phyloP scores from a whole-genome alignment of 1,140 invertebrate genomes.

The Cydia pomonella region DNA sequence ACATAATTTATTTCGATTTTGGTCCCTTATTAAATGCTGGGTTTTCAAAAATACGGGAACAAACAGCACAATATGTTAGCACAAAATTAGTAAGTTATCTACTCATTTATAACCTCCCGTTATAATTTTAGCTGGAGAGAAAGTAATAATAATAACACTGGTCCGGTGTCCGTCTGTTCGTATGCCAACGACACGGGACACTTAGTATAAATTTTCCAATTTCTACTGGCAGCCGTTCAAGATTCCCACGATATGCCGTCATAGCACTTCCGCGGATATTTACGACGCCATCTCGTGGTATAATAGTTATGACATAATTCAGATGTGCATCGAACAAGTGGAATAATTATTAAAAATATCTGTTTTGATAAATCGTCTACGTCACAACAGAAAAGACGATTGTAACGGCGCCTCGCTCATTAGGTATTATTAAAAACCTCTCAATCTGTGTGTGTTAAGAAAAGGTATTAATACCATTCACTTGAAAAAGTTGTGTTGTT shows the following conservation, averaged over 20 bases:
- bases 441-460: no score
- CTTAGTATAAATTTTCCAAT: slow-evolving; percentile 40
- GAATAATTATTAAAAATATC: not conserved
- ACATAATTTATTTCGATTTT: no score
- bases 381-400: no score
- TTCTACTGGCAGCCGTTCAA: slow-evolving; percentile 49
- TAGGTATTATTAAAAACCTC: no score
- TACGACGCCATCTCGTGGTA: slow-evolving; percentile 3
- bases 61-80: no score
- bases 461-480: no score
- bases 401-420: no score
- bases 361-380: not conserved
- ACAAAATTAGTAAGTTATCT: no score
- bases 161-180: slow-evolving; percentile 40
- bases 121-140: not conserved
- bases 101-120: no score
- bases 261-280: slow-evolving; percentile 36
- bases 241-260: slow-evolving; percentile 45
- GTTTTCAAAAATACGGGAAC: no score
- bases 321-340: not conserved
- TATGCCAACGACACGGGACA: slow-evolving; percentile 44
- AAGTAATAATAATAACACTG: slow-evolving; percentile 36
- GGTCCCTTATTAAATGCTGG: no score
- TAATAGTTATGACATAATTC: slow-evolving; percentile 18
- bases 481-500: no score